phyloP scores from a whole-genome alignment of 2,888 invertebrate genomes.

The Athetis lepigone region DNA sequence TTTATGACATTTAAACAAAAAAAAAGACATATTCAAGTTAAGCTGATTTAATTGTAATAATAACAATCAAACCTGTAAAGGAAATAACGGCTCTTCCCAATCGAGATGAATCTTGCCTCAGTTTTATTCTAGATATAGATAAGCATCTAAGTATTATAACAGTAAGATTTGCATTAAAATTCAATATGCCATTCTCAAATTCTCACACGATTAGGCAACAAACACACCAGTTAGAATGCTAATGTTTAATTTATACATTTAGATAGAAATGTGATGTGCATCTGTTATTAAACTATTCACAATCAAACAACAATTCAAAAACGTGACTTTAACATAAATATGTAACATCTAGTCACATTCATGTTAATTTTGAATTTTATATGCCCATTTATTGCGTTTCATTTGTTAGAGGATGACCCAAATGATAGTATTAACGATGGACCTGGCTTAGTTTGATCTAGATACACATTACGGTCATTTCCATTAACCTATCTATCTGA shows the following conservation, averaged over 20 bases:
- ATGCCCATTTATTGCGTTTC: conserved; percentile 11
- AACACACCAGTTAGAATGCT: neutral
- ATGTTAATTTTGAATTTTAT: conserved; percentile 11
- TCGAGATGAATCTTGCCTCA: neutral
- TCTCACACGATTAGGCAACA: neutral
- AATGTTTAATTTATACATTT: neutral
- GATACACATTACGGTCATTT: too few species aligned
- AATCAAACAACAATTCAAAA: conserved; percentile 35
- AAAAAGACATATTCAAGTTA: too few species aligned
- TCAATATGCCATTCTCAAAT: neutral
- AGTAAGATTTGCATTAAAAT: neutral
- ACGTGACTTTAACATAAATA: conserved; percentile 31
- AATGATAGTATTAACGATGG: too few species aligned
- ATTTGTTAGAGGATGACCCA: neutral
- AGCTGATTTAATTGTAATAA: too few species aligned
- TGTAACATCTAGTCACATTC: conserved; percentile 9
- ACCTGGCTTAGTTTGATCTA: too few species aligned
- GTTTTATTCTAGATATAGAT: neutral
- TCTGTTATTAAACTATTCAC: conserved; percentile 23
- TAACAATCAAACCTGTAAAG: too few species aligned
- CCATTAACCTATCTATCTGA: too few species aligned
- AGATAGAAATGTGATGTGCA: conserved; percentile 15
- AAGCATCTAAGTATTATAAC: neutral
- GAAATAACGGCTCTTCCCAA: neutral
- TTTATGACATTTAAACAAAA: too few species aligned